Evolutionary conservation across 2,797 vertebrate species (phyloP).

Genomic region (Ammospiza maritima): DNA sequence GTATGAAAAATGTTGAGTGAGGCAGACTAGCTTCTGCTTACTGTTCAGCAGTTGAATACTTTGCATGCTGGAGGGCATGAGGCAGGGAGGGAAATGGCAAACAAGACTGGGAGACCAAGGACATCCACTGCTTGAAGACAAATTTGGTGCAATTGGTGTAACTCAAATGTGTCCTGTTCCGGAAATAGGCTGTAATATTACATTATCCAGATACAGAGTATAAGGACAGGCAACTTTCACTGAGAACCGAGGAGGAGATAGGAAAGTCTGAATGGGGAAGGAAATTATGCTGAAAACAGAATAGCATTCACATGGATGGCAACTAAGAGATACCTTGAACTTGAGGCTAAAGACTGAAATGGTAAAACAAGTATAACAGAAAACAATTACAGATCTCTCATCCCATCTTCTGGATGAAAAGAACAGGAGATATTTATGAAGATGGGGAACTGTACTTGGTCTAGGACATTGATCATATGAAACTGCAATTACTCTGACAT

Average conservation of each 20-base stretch:
- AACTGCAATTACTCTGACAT: constrained; percentile 45
- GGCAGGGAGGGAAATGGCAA: neutral
- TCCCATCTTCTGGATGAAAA: constrained; percentile 7
- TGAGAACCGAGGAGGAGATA: neutral
- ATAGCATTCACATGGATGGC: neutral
- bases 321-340: constrained; percentile 24
- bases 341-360: constrained; percentile 40
- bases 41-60: neutral
- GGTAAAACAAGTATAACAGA: constrained; percentile 22
- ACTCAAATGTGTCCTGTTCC: constrained; percentile 19
- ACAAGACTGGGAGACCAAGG: constrained; percentile 19
- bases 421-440: constrained; percentile 48
- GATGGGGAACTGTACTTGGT: neutral
- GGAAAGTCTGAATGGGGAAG: constrained; percentile 15
- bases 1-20: neutral
- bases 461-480: constrained; percentile 33
- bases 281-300: constrained; percentile 10
- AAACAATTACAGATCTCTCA: constrained; percentile 50
- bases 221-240: neutral
- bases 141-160: constrained; percentile 21
- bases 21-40: neutral
- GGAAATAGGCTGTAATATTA: constrained; percentile 42
- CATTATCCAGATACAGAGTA: constrained; percentile 5
- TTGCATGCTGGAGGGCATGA: neutral
- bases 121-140: constrained; percentile 32